A percentile compares a stretch with the other conserved stretches of the same genome.
Evolutionary conservation across 2,113 vertebrate genomes (phyloP).

Genomic region (human): DNA sequence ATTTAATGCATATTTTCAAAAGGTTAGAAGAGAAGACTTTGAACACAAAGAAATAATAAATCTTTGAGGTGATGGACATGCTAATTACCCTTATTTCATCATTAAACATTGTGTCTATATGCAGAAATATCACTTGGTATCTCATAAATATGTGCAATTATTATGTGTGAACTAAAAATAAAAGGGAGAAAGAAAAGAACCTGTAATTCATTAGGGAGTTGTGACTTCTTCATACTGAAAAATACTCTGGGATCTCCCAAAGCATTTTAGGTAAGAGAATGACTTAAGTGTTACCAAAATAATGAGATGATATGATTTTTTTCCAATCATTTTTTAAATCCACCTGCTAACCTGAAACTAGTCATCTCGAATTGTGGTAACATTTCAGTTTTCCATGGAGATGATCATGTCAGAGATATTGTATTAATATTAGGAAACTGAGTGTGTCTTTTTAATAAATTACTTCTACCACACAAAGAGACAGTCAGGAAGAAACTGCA

Average conservation of each 20-base stretch:
- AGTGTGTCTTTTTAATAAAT: conserved; percentile 19
- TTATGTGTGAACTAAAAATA: background rate
- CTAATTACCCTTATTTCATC: background rate
- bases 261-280: background rate
- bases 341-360: background rate
- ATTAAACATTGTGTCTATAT: background rate
- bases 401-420: background rate
- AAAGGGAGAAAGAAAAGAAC: background rate
- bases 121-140: background rate
- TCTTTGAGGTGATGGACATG: background rate
- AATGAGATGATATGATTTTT: background rate
- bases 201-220: background rate
- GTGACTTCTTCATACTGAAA: background rate
- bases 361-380: background rate
- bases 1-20: background rate
- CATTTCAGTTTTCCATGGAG: background rate
- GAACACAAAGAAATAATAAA: background rate
- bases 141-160: background rate
- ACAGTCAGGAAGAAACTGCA: background rate
- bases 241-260: background rate
- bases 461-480: background rate
- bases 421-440: background rate
- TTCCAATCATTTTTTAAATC: background rate
- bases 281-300: background rate
- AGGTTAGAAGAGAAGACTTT: background rate